A percentile compares a stretch with the other conserved stretches of the same genome.
Conservation (phyloP, 2,797 vertebrate species). For the Squalus acanthias region DNA sequence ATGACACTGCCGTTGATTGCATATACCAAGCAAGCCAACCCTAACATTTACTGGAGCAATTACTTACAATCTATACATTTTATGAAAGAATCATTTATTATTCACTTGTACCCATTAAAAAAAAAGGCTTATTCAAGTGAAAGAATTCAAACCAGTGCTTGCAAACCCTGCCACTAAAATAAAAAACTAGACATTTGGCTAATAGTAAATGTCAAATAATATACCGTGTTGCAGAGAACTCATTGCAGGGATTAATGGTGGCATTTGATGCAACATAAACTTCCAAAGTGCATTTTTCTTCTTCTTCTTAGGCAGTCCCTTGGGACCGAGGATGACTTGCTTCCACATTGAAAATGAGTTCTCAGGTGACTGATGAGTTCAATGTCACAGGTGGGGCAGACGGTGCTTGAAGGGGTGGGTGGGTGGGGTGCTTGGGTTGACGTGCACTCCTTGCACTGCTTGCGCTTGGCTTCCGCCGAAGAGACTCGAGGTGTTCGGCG, state of each 20-base stretch:
- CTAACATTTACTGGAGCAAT: background rate
- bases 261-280: background rate
- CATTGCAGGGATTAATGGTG: background rate
- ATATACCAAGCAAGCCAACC: background rate
- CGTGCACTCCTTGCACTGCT: too few relatives aligned
- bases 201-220: background rate
- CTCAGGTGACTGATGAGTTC: too few relatives aligned
- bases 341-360: too few relatives aligned
- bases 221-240: background rate
- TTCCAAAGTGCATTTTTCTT: background rate
- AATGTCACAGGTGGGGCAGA: too few relatives aligned
- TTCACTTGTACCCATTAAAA: background rate
- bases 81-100: background rate
- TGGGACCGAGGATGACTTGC: too few relatives aligned
- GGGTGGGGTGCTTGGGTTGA: too few relatives aligned
- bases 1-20: background rate
- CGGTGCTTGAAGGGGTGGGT: too few relatives aligned
- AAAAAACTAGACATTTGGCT: background rate
- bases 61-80: background rate
- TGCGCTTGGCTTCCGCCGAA: too few relatives aligned
- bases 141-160: background rate
- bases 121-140: background rate
- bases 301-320: too few relatives aligned
- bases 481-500: too few relatives aligned
- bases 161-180: background rate